phyloP scores from a whole-genome alignment of 2,888 invertebrate genomes.

The Epinotia bilunana region DNA sequence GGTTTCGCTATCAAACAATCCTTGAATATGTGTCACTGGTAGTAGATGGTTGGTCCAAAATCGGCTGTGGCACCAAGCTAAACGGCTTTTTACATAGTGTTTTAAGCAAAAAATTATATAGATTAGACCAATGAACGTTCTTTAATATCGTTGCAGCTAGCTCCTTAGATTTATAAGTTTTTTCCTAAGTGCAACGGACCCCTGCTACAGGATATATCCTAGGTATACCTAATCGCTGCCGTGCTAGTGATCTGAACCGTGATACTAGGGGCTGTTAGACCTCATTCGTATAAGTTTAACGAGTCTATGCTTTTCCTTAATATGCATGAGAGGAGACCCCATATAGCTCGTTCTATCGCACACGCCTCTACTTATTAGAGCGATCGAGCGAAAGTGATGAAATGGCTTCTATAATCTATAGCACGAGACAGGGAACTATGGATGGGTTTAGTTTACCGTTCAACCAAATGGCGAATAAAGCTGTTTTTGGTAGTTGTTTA shows the following conservation, averaged over 20 bases:
- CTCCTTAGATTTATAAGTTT: not conserved
- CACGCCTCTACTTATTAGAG: slow-evolving; percentile 20
- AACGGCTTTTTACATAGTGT: not conserved
- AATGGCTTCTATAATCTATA: slow-evolving; percentile 3
- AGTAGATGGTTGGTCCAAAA: not conserved
- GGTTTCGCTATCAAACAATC: too few relatives aligned
- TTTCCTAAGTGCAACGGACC: not conserved
- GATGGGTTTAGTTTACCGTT: not conserved
- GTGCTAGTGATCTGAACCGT: slow-evolving; percentile 22
- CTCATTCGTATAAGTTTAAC: slow-evolving; percentile 29
- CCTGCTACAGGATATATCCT: slow-evolving; percentile 15
- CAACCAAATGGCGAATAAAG: too few relatives aligned
- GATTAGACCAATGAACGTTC: not conserved
- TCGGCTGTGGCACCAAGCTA: not conserved
- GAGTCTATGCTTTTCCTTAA: slow-evolving; percentile 19
- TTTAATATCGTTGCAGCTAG: not conserved
- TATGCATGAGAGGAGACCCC: slow-evolving; percentile 16
- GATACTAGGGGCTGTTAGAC: slow-evolving; percentile 12
- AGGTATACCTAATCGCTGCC: slow-evolving; percentile 12
- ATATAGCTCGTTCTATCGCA: slow-evolving; percentile 25
- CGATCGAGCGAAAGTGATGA: slow-evolving; percentile 22
- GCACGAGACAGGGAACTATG: not conserved
- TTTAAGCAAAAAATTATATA: not conserved
- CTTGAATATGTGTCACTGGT: not conserved
- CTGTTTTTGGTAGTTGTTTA: too few relatives aligned